Evolutionary conservation across 2,888 invertebrate genomes (phyloP).

Genomic region (Drosophila ustulata): DNA sequence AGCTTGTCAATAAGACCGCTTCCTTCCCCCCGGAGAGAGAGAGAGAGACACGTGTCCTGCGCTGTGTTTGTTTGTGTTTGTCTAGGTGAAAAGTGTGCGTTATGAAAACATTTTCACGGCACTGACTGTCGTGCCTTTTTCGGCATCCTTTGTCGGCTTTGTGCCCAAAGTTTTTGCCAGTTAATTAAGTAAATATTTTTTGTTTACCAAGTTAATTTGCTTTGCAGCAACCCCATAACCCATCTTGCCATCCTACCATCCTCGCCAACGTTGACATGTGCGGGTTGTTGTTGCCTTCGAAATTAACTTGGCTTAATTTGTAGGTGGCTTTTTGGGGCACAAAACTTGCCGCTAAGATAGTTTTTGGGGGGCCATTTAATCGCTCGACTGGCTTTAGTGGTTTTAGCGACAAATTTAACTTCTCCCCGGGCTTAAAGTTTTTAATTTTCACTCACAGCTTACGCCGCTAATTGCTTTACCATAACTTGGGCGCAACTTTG

Average conservation of each 20-base stretch:
- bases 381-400: constrained; percentile 31
- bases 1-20: constrained; percentile 63
- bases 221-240: constrained; percentile 41
- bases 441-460: constrained; percentile 10
- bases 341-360: constrained; percentile 37
- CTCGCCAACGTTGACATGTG: constrained; percentile 54
- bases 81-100: constrained; percentile 68
- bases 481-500: constrained; percentile 12
- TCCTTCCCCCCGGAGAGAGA: constrained; percentile 7
- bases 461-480: constrained; percentile 23
- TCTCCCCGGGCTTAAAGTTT: constrained; percentile 7
- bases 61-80: constrained; percentile 33
- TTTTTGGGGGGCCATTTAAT: constrained; percentile 44
- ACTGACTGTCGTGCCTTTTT: constrained; percentile 21
- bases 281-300: constrained; percentile 48
- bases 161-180: constrained; percentile 74
- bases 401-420: constrained; percentile 27
- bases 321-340: constrained; percentile 32
- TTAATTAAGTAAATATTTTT: constrained; percentile 79
- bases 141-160: constrained; percentile 48
- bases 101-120: constrained; percentile 67
- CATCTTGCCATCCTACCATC: not conserved
- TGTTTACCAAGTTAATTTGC: constrained; percentile 68
- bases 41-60: constrained; percentile 51
- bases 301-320: constrained; percentile 64